These are phyloP conservation scores for Caenorhabditis sinica DNA, from an alignment of 2,888 invertebrate species.

Conservation along the genomic window DNA sequence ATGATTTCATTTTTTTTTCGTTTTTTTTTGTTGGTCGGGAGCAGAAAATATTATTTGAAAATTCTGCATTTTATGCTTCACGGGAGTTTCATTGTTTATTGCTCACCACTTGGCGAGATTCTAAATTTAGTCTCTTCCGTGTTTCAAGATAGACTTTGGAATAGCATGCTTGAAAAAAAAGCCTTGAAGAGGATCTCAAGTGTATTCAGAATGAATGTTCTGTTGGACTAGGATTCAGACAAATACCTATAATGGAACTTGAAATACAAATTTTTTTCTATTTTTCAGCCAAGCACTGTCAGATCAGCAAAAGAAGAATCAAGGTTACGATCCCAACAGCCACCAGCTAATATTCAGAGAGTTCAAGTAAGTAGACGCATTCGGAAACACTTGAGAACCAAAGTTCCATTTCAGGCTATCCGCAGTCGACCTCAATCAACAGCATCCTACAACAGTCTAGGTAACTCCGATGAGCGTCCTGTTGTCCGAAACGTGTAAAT, in stretches of 20 bases:
- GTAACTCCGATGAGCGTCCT: not conserved
- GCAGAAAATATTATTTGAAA: not conserved
- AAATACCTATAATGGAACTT: too few relatives aligned
- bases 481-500: not conserved
- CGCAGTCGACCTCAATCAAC: constrained; percentile 73
- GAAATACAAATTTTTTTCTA: not conserved
- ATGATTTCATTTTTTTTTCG: not conserved
- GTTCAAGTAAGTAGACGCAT: constrained; percentile 59
- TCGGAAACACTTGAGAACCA: not conserved
- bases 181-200: too few relatives aligned
- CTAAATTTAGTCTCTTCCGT: constrained; percentile 7
- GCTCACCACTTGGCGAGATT: not conserved
- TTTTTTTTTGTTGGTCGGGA: too few relatives aligned
- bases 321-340: constrained; percentile 71
- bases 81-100: constrained; percentile 8
- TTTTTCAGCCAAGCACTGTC: constrained; percentile 72
- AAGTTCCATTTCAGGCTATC: constrained; percentile 65
- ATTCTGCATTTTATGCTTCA: constrained; percentile 1
- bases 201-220: too few relatives aligned
- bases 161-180: too few relatives aligned
- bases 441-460: constrained; percentile 71
- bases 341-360: constrained; percentile 69
- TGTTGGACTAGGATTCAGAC: too few relatives aligned
- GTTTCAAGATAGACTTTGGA: not conserved
- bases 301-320: constrained; percentile 76